Conservation (phyloP, 53 echinoderm and acorn worm species). For the Henricia sp. region DNA sequence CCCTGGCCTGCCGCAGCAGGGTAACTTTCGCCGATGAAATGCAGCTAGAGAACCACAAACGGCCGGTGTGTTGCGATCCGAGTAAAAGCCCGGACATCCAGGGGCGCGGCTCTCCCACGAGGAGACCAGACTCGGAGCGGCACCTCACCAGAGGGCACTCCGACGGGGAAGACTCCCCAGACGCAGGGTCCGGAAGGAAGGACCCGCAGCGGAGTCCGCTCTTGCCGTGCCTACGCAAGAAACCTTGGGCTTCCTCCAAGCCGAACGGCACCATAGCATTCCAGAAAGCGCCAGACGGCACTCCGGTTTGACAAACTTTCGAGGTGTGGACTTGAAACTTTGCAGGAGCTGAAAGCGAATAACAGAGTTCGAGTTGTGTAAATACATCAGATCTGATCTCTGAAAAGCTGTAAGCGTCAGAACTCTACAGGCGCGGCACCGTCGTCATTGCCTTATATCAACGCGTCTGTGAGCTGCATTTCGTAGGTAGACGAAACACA, state of each 20-base stretch:
- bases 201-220: constrained; percentile 41
- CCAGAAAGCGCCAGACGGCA: constrained; percentile 72
- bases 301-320: constrained; percentile 78
- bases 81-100: background rate
- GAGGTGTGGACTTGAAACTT: background rate
- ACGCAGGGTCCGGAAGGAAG: background rate
- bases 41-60: constrained; percentile 11
- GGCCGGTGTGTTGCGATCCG: constrained; percentile 24
- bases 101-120: constrained; percentile 31
- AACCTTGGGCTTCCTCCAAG: constrained; percentile 12
- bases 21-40: constrained; percentile 60
- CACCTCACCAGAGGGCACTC: background rate
- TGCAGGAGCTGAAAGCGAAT: background rate
- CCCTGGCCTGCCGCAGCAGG: constrained; percentile 35
- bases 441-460: too few relatives aligned
- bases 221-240: constrained; percentile 45
- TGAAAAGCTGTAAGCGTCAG: too few relatives aligned
- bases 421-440: too few relatives aligned
- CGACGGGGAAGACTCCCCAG: constrained; percentile 5
- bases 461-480: too few relatives aligned
- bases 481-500: too few relatives aligned
- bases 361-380: too few relatives aligned
- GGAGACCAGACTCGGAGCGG: background rate
- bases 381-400: too few relatives aligned
- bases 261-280: constrained; percentile 73